Base-by-base conservation (phyloP, 2,888 invertebrate genomes). In the Tuta absoluta region DNA sequence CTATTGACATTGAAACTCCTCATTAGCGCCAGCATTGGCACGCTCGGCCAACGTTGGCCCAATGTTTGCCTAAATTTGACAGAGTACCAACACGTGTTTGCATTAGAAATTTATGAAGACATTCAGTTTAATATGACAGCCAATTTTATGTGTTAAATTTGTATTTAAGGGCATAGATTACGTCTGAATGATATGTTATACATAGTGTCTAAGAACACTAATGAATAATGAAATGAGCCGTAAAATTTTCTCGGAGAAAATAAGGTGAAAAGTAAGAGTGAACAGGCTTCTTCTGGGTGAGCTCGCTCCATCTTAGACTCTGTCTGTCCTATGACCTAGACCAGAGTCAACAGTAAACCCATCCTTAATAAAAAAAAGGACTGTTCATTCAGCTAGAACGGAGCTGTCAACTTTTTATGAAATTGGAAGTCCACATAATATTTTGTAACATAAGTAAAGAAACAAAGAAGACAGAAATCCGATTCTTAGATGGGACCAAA, bases 11-110 rank as follows among this genome's bases (percentile, higher is more conserved):
- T 74, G 67, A 70, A 72, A 71, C 69, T 72, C 67, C 71, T 69
- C 65, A 76, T 76, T 78, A 77, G 73, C 74, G 75, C 75, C 74
- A 74, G 74, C 72, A 71, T 72, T 70, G 74, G 76, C 72, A 67
- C n/a, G 17, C 28, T 11, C n/a, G n/a, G n/a, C n/a, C n/a, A 14
- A 17, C 24, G 57, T 63, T 59, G 49, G 56, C 19, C 53, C 37
- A 61, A 48, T 14, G 45, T 45, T 23, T 23, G 59, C 21, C 10
- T 37, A 45, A 38, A 61, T 56, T 61, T 38, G 56, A 64, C 61
- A 28, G 28, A 56, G 56, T 45, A 64, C 56, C 56, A 64, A 64
- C 64, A 61, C 61, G 64, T 64, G 61, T 56, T 49, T n/a, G 19
- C 19, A 61, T 33, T 33, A 21, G 49, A 33, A 33, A 56, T 49